Evolutionary conservation across 2,113 vertebrate species (phyloP).

Genomic region (Patagioenas fasciata): DNA sequence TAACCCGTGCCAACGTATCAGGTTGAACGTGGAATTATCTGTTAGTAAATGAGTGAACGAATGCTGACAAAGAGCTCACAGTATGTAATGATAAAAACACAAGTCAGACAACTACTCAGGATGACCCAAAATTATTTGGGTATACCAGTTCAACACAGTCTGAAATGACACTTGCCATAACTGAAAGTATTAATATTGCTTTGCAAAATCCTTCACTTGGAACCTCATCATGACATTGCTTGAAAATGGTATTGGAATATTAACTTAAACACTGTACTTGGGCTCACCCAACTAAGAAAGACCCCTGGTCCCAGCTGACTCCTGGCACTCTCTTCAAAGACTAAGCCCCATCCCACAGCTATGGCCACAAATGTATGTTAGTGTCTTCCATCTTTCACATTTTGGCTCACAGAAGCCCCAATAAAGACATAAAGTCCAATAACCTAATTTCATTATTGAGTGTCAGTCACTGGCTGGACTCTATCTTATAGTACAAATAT

Average conservation of each 20-base stretch:
- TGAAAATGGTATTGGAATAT: background rate
- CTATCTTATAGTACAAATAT: background rate
- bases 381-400: background rate
- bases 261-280: background rate
- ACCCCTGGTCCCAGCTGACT: background rate
- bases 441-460: background rate
- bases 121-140: background rate
- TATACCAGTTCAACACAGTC: background rate
- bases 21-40: background rate
- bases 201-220: background rate
- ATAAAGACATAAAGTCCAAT: background rate
- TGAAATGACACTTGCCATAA: background rate
- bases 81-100: background rate
- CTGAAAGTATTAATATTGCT: background rate
- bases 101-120: background rate
- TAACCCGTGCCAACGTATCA: fast-evolving
- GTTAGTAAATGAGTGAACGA: background rate
- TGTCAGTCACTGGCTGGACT: background rate
- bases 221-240: background rate
- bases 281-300: background rate
- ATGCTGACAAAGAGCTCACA: background rate
- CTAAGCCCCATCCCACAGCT: background rate
- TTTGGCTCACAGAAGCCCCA: background rate
- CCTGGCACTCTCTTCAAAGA: background rate
- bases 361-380: fast-evolving